Evolutionary conservation across 64 coral and sea anemone genomes (phyloP).

Genomic region (Acropora yongei): DNA sequence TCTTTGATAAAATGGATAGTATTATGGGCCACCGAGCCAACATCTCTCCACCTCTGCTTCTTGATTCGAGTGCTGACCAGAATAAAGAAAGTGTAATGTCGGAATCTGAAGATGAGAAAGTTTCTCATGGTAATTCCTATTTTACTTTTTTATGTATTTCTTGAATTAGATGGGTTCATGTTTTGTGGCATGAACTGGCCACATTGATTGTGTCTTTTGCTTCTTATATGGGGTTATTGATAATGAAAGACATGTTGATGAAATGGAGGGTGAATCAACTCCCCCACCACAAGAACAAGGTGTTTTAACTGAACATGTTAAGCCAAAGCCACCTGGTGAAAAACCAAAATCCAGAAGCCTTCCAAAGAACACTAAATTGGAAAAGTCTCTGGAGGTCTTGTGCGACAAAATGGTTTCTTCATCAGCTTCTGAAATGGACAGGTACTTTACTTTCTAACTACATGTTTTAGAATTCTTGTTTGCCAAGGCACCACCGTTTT

Average conservation of each 20-base stretch:
- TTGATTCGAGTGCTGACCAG: background rate
- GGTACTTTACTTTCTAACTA: slow-evolving; percentile 58
- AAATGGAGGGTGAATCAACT: slow-evolving; percentile 60
- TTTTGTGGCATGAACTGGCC: slow-evolving; percentile 63
- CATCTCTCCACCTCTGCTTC: background rate
- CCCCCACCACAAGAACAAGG: slow-evolving; percentile 60
- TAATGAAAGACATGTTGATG: slow-evolving; percentile 62
- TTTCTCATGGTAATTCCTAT: slow-evolving; percentile 52
- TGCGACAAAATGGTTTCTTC: slow-evolving; percentile 49
- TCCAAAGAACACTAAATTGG: slow-evolving; percentile 57
- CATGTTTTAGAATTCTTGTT: slow-evolving; percentile 58
- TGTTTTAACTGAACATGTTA: slow-evolving; percentile 60
- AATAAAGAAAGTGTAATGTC: slow-evolving; percentile 30
- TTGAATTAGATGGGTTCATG: slow-evolving; percentile 37
- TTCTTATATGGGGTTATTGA: slow-evolving; percentile 65
- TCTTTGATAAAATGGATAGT: slow-evolving; percentile 59
- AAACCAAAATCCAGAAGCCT: slow-evolving; percentile 56
- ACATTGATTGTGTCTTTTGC: slow-evolving; percentile 62
- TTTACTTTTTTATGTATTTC: slow-evolving; percentile 14
- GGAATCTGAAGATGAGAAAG: slow-evolving; percentile 37
- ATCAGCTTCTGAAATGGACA: slow-evolving; percentile 57
- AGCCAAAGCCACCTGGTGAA: slow-evolving; percentile 61
- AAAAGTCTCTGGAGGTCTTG: slow-evolving; percentile 53
- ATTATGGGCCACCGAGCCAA: slow-evolving; percentile 21
- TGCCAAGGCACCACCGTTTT: slow-evolving; percentile 50